Percentiles rank a stretch among this genome's conserved stretches.
Conservation (phyloP, 2,113 vertebrate genomes). For the Hippocampus guttulatus region DNA sequence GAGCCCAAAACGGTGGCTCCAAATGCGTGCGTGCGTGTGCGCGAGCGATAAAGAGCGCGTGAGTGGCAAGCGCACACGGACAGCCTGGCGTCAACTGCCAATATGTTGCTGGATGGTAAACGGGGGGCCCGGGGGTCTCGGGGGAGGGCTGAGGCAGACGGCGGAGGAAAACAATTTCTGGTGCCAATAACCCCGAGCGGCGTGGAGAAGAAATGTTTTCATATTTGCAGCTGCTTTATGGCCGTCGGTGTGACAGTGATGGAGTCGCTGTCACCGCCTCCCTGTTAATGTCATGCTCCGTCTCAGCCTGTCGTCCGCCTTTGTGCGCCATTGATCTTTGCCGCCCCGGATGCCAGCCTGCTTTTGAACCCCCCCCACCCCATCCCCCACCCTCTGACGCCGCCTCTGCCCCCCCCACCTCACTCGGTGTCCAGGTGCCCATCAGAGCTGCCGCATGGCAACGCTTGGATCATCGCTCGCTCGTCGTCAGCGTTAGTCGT, state of each 20-base stretch:
- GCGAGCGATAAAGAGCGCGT: conserved; percentile 71
- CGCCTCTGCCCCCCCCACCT: neutral
- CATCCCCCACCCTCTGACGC: conserved; percentile 71
- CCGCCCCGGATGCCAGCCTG: conserved; percentile 84
- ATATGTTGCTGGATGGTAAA: conserved; percentile 96
- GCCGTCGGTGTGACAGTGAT: conserved; percentile 97
- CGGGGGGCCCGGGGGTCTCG: conserved; percentile 83
- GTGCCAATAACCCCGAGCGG: conserved; percentile 99
- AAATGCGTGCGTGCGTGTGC: conserved; percentile 14
- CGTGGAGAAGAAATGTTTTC: conserved; percentile 99
- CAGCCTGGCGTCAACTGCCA: conserved; percentile 94
- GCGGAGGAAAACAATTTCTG: conserved; percentile 99
- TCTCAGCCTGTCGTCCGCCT: conserved; percentile 77
- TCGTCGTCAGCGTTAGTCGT: conserved; percentile 70
- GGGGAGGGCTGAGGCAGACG: conserved; percentile 90
- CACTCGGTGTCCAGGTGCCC: conserved; percentile 57
- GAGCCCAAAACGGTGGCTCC: neutral
- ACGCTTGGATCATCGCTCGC: conserved; percentile 70
- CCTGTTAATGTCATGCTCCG: conserved; percentile 98
- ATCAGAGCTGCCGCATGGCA: conserved; percentile 71
- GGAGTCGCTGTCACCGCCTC: conserved; percentile 99
- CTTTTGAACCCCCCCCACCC: conserved; percentile 72
- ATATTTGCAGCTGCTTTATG: conserved; percentile 99
- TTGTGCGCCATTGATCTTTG: conserved; percentile 90
- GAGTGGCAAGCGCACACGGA: conserved; percentile 95